Percentiles rank a stretch among this genome's conserved stretches.
Conservation (phyloP, 2,888 invertebrate genomes). For the Andricus quercusramuli region DNA sequence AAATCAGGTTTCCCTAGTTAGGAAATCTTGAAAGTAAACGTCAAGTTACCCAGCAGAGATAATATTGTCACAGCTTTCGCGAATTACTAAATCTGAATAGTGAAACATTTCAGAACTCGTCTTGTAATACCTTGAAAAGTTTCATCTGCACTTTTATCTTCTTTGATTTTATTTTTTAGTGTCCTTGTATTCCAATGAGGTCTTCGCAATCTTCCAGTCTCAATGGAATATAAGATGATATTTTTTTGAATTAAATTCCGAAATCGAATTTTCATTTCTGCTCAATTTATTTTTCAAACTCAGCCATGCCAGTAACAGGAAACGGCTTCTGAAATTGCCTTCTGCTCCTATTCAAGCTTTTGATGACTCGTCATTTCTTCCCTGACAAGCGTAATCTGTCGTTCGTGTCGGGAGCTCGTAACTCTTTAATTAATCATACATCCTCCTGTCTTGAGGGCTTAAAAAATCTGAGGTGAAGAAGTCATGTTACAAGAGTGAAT, state of each 20-base stretch:
- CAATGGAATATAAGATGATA: too few relatives aligned
- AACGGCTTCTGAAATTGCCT: neutral
- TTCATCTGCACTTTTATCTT: neutral
- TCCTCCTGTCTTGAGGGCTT: neutral
- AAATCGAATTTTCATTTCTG: neutral
- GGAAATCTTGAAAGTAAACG: neutral
- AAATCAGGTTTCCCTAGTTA: slow-evolving; percentile 3
- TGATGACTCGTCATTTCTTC: slow-evolving; percentile 13
- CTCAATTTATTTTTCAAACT: neutral
- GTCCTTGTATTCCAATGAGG: neutral
- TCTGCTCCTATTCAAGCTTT: slow-evolving; percentile 14
- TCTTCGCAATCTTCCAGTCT: neutral
- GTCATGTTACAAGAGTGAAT: neutral
- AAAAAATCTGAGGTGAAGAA: slow-evolving; percentile 12
- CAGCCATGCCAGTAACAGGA: neutral
- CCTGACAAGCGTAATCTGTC: slow-evolving; percentile 20
- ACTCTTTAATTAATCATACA: slow-evolving; percentile 23
- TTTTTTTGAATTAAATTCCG: too few relatives aligned
- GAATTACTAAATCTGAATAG: slow-evolving; percentile 1
- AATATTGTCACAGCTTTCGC: slow-evolving; percentile 5
- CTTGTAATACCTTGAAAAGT: neutral
- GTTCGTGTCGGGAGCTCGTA: neutral
- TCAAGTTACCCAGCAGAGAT: neutral
- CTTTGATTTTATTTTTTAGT: neutral
- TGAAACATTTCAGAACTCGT: slow-evolving; percentile 7